Evolutionary conservation across 2,888 invertebrate species (phyloP).

Genomic region (Melikaiella ostensackeni): DNA sequence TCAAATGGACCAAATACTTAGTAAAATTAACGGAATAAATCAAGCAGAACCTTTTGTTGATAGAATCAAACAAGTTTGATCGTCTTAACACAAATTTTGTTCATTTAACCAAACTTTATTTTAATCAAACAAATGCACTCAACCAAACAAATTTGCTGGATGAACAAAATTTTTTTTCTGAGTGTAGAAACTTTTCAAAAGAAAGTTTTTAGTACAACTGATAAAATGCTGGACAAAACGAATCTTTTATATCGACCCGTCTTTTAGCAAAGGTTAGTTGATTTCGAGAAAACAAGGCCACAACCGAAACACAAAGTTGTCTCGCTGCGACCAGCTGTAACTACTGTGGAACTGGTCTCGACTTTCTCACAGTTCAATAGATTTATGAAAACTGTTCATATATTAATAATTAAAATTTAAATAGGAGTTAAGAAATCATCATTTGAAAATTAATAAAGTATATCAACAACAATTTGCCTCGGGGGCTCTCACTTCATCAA

Average conservation of each 20-base stretch:
- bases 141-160: no score
- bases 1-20: no score
- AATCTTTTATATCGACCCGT: conserved; percentile 5
- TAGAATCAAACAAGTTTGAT: no score
- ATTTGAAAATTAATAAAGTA: no score
- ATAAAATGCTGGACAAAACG: neutral
- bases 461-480: neutral
- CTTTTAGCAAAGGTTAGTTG: conserved; percentile 33
- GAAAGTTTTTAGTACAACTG: conserved; percentile 15
- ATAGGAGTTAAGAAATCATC: neutral
- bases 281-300: conserved; percentile 31
- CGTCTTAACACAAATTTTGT: no score
- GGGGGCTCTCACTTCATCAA: neutral
- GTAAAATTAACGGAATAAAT: no score
- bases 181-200: neutral
- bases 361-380: neutral
- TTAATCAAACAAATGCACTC: no score
- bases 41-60: no score
- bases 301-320: neutral
- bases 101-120: no score
- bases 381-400: neutral
- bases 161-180: neutral
- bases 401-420: neutral
- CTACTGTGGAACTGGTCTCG: neutral
- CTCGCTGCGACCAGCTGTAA: neutral